Base-by-base conservation (phyloP, 2,797 vertebrate genomes). In the Phyllotis vaccarum region DNA sequence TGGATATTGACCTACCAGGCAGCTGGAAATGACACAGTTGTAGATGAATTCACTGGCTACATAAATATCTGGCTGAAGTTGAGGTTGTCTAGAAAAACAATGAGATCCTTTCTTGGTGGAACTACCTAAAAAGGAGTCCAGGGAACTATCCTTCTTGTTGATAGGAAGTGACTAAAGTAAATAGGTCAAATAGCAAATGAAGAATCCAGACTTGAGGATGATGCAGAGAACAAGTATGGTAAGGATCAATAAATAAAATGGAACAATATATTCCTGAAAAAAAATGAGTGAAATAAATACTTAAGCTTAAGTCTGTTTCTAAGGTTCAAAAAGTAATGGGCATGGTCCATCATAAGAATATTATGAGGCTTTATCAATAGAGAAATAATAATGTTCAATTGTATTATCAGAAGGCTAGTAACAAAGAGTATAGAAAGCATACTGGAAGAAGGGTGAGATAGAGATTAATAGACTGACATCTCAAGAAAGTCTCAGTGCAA, bases 1-100 rank as follows among this genome's bases (percentile, higher is more conserved):
- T 81, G 76, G 5, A 54, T 91, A 96, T 86, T 96, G 93, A 95
- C 96, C 93, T 70, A 81, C 78, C 66, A 91, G 62, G 80, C 62
- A 74, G 80, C 43, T 93, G 54, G 80, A 96, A 95, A 96, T 90
- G 80, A 95, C 89, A 79, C 86, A 95, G 49, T 2, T 31, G 82
- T 85, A 72, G 75, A 37, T 91, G 34, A 78, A 90, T 85, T 96
- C 56, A 89, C 56, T 58, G 52, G 56, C 40, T 92, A 79, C 58
- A 75, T 70, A 70, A 76, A 91, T 54, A 89, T 76, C 24, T 54
- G 31, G 10, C 68, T 95, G 37, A 83, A 78, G 64, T 31, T 81
- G n/a, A 70, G 22, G 37, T 46, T 79, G 21, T 80, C 52, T 24
- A 91, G n/a, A 66, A 85, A 58, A 96, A 60, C 5, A 46, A 27